These are phyloP conservation scores for Globodera rostochiensis DNA, from an alignment of 1,140 invertebrate species.

Conservation along the genomic window DNA sequence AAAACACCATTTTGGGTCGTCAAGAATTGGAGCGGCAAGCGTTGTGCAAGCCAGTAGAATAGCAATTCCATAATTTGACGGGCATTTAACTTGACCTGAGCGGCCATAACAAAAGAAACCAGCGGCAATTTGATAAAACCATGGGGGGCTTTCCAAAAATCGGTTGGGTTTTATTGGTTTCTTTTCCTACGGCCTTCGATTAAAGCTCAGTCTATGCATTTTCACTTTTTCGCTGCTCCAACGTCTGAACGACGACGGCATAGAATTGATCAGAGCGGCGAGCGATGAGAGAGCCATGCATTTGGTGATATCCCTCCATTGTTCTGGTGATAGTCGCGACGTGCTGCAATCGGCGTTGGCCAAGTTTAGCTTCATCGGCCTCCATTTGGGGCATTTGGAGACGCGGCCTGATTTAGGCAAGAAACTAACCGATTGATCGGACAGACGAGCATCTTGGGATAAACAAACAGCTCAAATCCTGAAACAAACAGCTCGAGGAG, in stretches of 20 bases:
- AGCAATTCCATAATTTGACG: background rate
- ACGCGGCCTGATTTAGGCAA: slow-evolving; percentile 47
- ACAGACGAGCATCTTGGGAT: too few relatives aligned
- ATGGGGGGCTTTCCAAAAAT: background rate
- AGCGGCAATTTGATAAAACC: background rate
- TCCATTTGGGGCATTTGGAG: slow-evolving; percentile 42
- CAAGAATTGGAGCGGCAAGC: slow-evolving; percentile 47
- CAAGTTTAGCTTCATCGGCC: slow-evolving; percentile 29
- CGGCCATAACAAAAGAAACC: too few relatives aligned
- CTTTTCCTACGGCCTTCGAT: background rate
- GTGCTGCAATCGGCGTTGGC: slow-evolving; percentile 31
- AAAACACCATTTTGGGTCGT: slow-evolving; percentile 53
- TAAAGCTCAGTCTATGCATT: background rate
- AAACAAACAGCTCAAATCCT: too few relatives aligned
- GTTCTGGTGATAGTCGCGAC: slow-evolving; percentile 39
- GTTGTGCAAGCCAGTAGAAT: slow-evolving; percentile 46
- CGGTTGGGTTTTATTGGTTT: background rate
- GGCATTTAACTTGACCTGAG: too few relatives aligned
- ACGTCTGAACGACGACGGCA: slow-evolving; percentile 56
- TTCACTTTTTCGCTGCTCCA: slow-evolving; percentile 50
- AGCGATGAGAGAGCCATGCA: slow-evolving; percentile 24
- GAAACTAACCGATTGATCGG: background rate
- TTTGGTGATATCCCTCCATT: slow-evolving; percentile 26
- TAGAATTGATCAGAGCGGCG: slow-evolving; percentile 48
- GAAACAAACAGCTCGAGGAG: too few relatives aligned